A percentile compares a stretch with the other conserved stretches of the same genome.
These are phyloP conservation scores for Clarias laeviceps DNA, from an alignment of 2,797 vertebrate genomes.

Conservation along the genomic window DNA sequence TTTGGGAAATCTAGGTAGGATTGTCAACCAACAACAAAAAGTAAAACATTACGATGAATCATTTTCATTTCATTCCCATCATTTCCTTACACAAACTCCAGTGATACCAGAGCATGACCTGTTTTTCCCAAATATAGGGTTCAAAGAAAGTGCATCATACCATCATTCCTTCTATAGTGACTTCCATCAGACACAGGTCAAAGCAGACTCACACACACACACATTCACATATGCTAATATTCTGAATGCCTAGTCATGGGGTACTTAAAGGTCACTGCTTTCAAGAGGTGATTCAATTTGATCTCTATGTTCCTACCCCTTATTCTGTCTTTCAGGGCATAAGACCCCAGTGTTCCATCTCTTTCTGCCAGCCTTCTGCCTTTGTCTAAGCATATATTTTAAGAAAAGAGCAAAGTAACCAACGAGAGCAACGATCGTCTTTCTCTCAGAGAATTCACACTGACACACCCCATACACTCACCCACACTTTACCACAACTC, in stretches of 20 bases:
- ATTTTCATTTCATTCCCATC: background rate
- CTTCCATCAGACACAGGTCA: constrained; percentile 46
- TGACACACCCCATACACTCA: background rate
- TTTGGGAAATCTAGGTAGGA: background rate
- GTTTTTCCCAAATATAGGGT: background rate
- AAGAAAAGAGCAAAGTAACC: background rate
- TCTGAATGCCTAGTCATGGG: constrained; percentile 62
- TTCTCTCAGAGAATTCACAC: background rate
- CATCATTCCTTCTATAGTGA: constrained; percentile 15
- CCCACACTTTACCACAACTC: background rate
- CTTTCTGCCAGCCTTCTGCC: background rate
- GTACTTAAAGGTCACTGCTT: constrained; percentile 76
- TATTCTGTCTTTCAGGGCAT: background rate
- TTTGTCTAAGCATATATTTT: background rate
- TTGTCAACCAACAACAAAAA: background rate
- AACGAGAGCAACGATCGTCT: background rate
- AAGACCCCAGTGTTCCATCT: background rate
- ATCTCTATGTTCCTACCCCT: constrained; percentile 61
- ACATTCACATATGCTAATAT: constrained; percentile 22
- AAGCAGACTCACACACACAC: constrained; percentile 43
- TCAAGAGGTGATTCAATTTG: constrained; percentile 72
- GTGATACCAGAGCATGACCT: constrained; percentile 8
- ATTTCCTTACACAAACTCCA: background rate
- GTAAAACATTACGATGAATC: background rate
- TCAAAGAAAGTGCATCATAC: background rate